Evolutionary conservation across 2,888 invertebrate species (phyloP).

Genomic region (Taphrorychus bicolor): DNA sequence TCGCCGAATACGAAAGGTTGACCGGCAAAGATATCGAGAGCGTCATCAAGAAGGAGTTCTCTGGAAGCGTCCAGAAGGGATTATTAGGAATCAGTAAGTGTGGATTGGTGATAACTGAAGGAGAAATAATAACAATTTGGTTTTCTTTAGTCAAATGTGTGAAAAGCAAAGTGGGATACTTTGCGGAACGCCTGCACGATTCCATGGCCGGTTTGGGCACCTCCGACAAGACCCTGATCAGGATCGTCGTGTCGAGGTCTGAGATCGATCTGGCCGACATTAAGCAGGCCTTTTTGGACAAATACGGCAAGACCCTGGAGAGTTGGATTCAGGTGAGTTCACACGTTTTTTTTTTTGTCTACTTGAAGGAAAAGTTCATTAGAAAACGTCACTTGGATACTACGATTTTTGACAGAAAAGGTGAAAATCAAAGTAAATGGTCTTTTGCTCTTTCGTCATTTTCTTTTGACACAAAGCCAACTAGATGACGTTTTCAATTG

Average conservation of each 20-base stretch:
- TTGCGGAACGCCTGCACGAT: constrained; percentile 88
- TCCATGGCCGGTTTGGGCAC: constrained; percentile 92
- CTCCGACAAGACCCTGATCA: constrained; percentile 89
- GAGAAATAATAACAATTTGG: not conserved
- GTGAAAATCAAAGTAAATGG: too few relatives aligned
- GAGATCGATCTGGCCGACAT: constrained; percentile 94
- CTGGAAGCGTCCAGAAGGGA: constrained; percentile 85
- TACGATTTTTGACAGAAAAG: too few relatives aligned
- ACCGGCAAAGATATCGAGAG: constrained; percentile 85
- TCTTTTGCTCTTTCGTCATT: too few relatives aligned
- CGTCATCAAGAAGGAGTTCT: constrained; percentile 87
- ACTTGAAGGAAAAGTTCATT: too few relatives aligned
- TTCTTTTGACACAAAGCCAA: too few relatives aligned
- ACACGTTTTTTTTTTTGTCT: too few relatives aligned
- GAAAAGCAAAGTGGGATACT: constrained; percentile 89
- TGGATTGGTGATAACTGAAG: too few relatives aligned
- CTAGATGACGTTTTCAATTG: too few relatives aligned
- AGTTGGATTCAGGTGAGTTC: constrained; percentile 84
- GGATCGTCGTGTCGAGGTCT: constrained; percentile 88
- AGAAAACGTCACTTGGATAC: too few relatives aligned
- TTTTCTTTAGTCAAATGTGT: constrained; percentile 78
- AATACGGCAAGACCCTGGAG: constrained; percentile 82
- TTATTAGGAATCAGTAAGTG: constrained; percentile 85
- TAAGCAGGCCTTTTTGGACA: constrained; percentile 85
- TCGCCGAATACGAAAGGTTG: constrained; percentile 83